Conservation (phyloP, 2,888 invertebrate genomes). For the Zaprionus bogoriensis region DNA sequence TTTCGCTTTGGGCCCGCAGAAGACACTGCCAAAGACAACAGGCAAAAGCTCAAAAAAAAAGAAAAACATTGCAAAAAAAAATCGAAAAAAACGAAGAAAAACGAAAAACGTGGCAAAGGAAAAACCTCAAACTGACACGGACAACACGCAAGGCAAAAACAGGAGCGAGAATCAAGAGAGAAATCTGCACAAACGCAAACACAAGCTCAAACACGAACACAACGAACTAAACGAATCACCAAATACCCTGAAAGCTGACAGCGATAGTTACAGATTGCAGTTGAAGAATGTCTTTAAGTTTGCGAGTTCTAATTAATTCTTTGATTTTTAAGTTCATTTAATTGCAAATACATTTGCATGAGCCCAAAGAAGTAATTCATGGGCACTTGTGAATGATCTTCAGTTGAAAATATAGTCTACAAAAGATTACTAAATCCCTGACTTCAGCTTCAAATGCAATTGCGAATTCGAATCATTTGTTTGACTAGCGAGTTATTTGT, state of each 20-base stretch:
- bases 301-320: too few species aligned
- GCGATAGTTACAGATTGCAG: not conserved
- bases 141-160: constrained; percentile 37
- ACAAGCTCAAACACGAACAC: too few species aligned
- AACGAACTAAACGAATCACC: not conserved
- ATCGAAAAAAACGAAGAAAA: constrained; percentile 1
- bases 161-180: not conserved
- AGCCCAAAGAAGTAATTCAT: too few species aligned
- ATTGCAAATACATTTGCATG: too few species aligned
- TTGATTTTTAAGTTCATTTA: too few species aligned
- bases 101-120: constrained; percentile 10
- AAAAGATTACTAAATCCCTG: too few species aligned
- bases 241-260: not conserved
- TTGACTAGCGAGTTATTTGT: too few species aligned
- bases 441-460: too few species aligned
- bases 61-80: constrained; percentile 8
- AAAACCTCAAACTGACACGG: constrained; percentile 47
- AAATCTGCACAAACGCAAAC: constrained; percentile 15
- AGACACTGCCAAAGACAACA: constrained; percentile 58
- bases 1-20: constrained; percentile 36
- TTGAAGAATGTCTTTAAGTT: not conserved
- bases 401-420: too few species aligned
- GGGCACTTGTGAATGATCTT: too few species aligned
- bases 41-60: not conserved
- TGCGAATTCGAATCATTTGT: too few species aligned